Base-by-base conservation (phyloP, 2,888 invertebrate genomes). In the Brachypalpus laphriformis region DNA sequence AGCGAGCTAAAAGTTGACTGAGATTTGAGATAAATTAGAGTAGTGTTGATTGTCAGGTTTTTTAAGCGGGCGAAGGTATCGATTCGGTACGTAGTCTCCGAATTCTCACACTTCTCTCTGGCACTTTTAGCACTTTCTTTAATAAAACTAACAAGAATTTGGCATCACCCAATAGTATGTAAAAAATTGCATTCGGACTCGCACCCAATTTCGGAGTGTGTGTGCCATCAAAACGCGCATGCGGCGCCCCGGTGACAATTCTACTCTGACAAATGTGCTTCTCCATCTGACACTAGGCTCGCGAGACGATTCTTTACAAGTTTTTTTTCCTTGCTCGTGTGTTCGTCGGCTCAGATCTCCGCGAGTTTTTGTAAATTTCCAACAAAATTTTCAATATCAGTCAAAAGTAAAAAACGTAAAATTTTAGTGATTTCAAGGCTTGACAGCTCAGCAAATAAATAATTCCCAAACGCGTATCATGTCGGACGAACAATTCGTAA, bases 401-500 rank as follows among this genome's bases (percentile, higher is more conserved):
- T 25, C 5, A 4, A 61, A 61, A 9, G 37, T n/a, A 4, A 25
- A 59, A 37, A 61, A 5, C 3, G 31, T 45, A 37, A 61, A 59
- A 47, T 42, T 63, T n/a, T 59, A 54, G 57, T 54, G 59, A 25
- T 63, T 51, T 76, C 9, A 70, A 82, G 47, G 59, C 54, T 34
- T 57, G 49, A 34, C n/a, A n/a, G n/a, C n/a, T n/a, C 63, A 77
- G 11, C 54, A 47, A 57, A 11, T 9, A 18, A 20, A 28, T 57
- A 59, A 59, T 22, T 22, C 2, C 28, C 18, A 61, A 40, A 47
- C 45, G 45, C 14, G 77, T 71, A 87, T 86, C 83, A 91, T 91
- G 91, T 89, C 91, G 70, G 88, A 88, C 78, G 80, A 88, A 87
- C 80, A 82, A 56, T 87, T 90, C 80, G 86, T 90, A 40, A 91